Conservation (phyloP, 2,113 vertebrate species). For the Otis tarda region DNA sequence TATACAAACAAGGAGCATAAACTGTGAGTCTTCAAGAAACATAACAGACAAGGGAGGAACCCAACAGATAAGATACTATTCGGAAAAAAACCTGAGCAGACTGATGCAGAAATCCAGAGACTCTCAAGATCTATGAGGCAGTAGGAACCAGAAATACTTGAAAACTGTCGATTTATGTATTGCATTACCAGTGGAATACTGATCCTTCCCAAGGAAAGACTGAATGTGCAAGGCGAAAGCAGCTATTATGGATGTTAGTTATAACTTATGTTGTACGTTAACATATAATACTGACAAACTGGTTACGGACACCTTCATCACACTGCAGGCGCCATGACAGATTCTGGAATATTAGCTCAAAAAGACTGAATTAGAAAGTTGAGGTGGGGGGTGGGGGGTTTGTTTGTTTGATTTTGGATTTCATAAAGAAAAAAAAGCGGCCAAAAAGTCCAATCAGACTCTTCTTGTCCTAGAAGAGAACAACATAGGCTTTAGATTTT, state of each 20-base stretch:
- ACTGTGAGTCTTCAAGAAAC: neutral
- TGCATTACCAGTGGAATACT: neutral
- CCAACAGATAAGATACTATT: neutral
- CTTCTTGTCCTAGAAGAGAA: neutral
- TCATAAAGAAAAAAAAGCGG: neutral
- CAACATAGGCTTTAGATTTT: neutral
- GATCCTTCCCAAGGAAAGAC: neutral
- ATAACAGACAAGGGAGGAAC: neutral
- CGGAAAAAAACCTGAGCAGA: neutral
- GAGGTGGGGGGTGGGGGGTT: too few relatives aligned
- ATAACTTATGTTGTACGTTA: neutral
- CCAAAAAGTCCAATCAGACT: neutral
- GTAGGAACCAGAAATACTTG: neutral
- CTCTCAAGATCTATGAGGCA: neutral
- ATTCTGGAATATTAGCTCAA: neutral
- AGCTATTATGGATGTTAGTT: neutral
- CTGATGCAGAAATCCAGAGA: constrained; percentile 16
- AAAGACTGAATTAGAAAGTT: neutral
- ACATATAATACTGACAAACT: neutral
- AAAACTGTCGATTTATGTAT: constrained; percentile 27
- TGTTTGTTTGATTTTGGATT: neutral
- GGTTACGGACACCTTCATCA: neutral
- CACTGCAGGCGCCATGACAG: neutral
- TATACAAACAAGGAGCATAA: neutral
- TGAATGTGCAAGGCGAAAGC: constrained; percentile 9